phyloP scores from a whole-genome alignment of 2,888 invertebrate species.

The Trilocha varians region DNA sequence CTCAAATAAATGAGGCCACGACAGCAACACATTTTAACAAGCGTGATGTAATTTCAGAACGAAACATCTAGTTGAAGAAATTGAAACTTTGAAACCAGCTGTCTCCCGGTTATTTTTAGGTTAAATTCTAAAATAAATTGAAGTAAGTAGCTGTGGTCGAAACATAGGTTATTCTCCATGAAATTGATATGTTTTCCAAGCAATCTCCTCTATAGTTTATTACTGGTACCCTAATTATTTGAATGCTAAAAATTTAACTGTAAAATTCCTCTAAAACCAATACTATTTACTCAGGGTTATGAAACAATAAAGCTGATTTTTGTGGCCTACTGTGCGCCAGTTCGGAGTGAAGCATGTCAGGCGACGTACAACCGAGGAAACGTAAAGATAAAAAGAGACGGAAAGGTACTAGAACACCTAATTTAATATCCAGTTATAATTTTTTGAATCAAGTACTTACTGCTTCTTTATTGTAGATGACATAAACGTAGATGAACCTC shows the following conservation, averaged over 20 bases:
- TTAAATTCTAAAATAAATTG: conserved; percentile 71
- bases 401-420: conserved; percentile 75
- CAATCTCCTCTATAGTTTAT: conserved; percentile 44
- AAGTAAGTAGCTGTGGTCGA: conserved; percentile 51
- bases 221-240: conserved; percentile 29
- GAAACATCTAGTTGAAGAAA: too few species aligned
- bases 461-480: conserved; percentile 47
- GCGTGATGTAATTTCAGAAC: too few species aligned
- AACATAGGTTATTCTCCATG: conserved; percentile 60
- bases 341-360: conserved; percentile 79
- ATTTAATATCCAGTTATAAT: conserved; percentile 1
- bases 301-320: conserved; percentile 58
- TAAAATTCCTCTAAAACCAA: background rate
- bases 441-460: background rate
- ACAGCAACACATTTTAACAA: too few species aligned
- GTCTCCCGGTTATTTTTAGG: conserved; percentile 72
- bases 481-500: conserved; percentile 56
- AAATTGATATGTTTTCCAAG: conserved; percentile 55
- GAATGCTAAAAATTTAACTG: conserved; percentile 21
- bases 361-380: conserved; percentile 89
- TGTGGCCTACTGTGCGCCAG: conserved; percentile 59
- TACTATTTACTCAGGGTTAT: conserved; percentile 57
- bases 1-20: too few species aligned
- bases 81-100: too few species aligned
- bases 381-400: conserved; percentile 87